A percentile compares a stretch with the other conserved stretches of the same genome.
Conservation (phyloP, 2,797 vertebrate genomes). For the Ptychobarbus kaznakovi region DNA sequence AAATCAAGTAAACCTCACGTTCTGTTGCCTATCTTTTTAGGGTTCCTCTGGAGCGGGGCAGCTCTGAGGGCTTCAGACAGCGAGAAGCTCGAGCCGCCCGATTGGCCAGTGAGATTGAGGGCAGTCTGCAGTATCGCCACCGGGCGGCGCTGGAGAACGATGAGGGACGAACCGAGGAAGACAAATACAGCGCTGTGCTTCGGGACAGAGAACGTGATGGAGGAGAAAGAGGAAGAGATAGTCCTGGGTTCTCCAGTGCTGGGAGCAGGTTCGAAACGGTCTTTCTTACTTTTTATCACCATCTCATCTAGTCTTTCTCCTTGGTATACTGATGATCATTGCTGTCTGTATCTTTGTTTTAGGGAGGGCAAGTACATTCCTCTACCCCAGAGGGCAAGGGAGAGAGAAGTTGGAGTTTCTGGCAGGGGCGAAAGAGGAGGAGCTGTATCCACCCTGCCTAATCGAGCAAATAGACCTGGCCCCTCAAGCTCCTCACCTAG, state of each 20-base stretch:
- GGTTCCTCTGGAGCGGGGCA: constrained; percentile 88
- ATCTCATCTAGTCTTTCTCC: neutral
- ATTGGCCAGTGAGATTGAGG: constrained; percentile 90
- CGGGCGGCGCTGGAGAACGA: constrained; percentile 88
- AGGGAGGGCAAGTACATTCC: constrained; percentile 92
- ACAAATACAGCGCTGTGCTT: constrained; percentile 87
- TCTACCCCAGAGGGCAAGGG: constrained; percentile 89
- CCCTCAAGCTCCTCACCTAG: constrained; percentile 75
- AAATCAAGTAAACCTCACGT: neutral
- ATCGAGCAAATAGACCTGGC: constrained; percentile 66
- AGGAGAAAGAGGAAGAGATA: constrained; percentile 76
- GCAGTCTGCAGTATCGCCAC: constrained; percentile 88
- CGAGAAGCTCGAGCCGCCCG: constrained; percentile 87
- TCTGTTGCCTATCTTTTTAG: constrained; percentile 64
- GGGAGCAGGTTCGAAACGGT: constrained; percentile 70
- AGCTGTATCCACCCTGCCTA: constrained; percentile 52
- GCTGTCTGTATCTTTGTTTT: constrained; percentile 17
- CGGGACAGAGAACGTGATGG: constrained; percentile 80
- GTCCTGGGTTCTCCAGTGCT: constrained; percentile 71
- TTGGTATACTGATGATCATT: neutral
- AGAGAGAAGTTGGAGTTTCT: constrained; percentile 77
- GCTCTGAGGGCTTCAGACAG: constrained; percentile 85
- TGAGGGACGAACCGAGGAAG: constrained; percentile 88
- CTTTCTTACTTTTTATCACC: neutral
- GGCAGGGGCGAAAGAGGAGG: constrained; percentile 56